These are phyloP conservation scores for Phacellophora camtschatica DNA, from an alignment of 30 jellyfish, hydroid and myxozoan species.

Conservation along the genomic window DNA sequence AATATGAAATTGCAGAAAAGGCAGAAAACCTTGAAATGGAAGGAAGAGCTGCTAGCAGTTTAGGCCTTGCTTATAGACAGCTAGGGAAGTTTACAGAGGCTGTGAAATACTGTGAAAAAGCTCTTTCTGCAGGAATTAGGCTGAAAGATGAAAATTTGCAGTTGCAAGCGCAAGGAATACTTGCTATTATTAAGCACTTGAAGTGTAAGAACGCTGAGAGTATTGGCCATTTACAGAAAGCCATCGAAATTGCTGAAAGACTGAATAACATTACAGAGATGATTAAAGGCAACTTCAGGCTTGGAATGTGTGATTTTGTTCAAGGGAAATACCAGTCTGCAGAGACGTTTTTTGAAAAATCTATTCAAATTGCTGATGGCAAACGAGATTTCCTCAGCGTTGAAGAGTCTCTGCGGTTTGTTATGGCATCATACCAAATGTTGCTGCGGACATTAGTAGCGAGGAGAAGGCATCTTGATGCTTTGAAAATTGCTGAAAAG, in stretches of 20 bases:
- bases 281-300: constrained; percentile 61
- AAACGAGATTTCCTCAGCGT: not conserved
- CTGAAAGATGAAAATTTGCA: constrained; percentile 30
- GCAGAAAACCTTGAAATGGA: constrained; percentile 47
- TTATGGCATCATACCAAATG: constrained; percentile 84
- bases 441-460: constrained; percentile 63
- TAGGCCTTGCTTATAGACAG: constrained; percentile 71
- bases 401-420: constrained; percentile 18
- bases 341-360: constrained; percentile 40
- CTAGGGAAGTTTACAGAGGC: constrained; percentile 69
- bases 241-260: constrained; percentile 44
- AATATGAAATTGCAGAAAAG: constrained; percentile 58
- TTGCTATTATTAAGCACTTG: constrained; percentile 36
- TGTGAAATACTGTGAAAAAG: constrained; percentile 45
- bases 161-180: constrained; percentile 25
- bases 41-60: constrained; percentile 54
- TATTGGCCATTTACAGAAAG: constrained; percentile 56
- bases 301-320: constrained; percentile 67
- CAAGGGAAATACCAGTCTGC: constrained; percentile 59
- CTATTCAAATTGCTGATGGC: not conserved
- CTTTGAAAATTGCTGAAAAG: constrained; percentile 85
- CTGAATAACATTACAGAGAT: constrained; percentile 20
- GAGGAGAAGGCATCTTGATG: constrained; percentile 36
- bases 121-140: constrained; percentile 57
- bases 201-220: constrained; percentile 37